phyloP scores from a whole-genome alignment of 2,888 invertebrate genomes.

The Helicoverpa assulta region DNA sequence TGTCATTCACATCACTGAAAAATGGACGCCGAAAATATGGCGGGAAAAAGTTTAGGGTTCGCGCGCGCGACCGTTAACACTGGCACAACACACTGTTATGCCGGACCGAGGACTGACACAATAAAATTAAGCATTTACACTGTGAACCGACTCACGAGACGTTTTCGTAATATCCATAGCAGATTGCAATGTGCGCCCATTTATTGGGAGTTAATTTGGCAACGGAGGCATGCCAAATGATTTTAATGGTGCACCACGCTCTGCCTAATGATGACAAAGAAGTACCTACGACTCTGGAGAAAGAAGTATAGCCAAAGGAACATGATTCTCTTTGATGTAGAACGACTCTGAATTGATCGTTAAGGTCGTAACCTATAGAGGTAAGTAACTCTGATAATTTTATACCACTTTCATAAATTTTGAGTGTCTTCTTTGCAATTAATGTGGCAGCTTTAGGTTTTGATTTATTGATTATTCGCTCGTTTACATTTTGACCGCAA shows the following conservation, averaged over 20 bases:
- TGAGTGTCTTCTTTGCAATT: constrained; percentile 22
- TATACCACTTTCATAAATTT: constrained; percentile 32
- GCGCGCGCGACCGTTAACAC: constrained; percentile 76
- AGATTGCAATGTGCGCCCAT: constrained; percentile 70
- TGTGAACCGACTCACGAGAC: constrained; percentile 70
- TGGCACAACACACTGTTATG: constrained; percentile 77
- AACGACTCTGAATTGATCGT: constrained; percentile 34
- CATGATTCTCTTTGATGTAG: constrained; percentile 46
- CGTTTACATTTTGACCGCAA: not conserved
- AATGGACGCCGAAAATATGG: constrained; percentile 57
- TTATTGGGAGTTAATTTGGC: constrained; percentile 79
- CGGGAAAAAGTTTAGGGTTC: constrained; percentile 68
- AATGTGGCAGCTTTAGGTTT: constrained; percentile 31
- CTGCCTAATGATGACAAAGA: constrained; percentile 44
- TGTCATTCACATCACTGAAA: constrained; percentile 50
- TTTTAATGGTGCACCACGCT: constrained; percentile 65
- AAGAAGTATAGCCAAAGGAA: constrained; percentile 1
- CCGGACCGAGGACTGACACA: constrained; percentile 80
- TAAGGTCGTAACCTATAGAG: constrained; percentile 39
- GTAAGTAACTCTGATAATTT: constrained; percentile 33
- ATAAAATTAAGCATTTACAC: constrained; percentile 80
- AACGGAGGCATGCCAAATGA: constrained; percentile 74
- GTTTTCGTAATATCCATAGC: constrained; percentile 79
- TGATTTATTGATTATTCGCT: constrained; percentile 19
- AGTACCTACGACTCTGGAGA: constrained; percentile 12